Conservation (phyloP, 1,140 invertebrate genomes). For the Microplitis mediator region DNA sequence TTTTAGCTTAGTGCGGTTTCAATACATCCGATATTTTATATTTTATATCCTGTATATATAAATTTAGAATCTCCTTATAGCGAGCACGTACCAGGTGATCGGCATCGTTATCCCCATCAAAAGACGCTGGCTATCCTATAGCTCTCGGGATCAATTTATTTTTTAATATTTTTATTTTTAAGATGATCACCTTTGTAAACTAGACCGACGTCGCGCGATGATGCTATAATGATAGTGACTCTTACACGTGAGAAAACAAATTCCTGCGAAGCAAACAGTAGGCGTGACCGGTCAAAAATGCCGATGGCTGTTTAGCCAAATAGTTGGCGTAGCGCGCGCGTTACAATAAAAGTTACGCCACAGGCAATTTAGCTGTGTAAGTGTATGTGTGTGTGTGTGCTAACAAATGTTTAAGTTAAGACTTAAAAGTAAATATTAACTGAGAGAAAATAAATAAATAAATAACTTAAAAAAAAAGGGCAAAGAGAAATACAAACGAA, state of each 20-base stretch:
- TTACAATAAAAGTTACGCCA: slow-evolving; percentile 32
- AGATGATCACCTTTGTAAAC: slow-evolving; percentile 12
- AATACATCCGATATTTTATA: slow-evolving; percentile 15
- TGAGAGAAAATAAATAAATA: slow-evolving; percentile 28
- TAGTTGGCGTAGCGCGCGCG: slow-evolving; percentile 23
- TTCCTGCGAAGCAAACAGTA: slow-evolving; percentile 18
- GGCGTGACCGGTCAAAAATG: slow-evolving; percentile 21
- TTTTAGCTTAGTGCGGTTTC: slow-evolving; percentile 14
- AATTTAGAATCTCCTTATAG: neutral
- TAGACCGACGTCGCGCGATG: slow-evolving; percentile 18
- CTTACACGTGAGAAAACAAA: slow-evolving; percentile 22
- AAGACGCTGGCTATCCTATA: neutral
- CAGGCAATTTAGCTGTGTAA: slow-evolving; percentile 29
- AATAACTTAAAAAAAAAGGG: neutral
- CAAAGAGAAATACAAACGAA: slow-evolving; percentile 33
- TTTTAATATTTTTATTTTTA: neutral
- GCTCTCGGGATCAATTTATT: neutral
- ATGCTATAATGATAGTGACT: slow-evolving; percentile 26
- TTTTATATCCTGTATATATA: neutral
- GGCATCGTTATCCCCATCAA: no score
- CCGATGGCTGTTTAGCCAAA: slow-evolving; percentile 13
- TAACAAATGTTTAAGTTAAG: slow-evolving; percentile 23
- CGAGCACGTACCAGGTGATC: neutral
- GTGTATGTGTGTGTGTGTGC: neutral
- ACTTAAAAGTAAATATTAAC: slow-evolving; percentile 24